Evolutionary conservation across 2,888 invertebrate genomes (phyloP), one percentile per base, ranked within the genome.

Genomic region (Timema cristinae): DNA sequence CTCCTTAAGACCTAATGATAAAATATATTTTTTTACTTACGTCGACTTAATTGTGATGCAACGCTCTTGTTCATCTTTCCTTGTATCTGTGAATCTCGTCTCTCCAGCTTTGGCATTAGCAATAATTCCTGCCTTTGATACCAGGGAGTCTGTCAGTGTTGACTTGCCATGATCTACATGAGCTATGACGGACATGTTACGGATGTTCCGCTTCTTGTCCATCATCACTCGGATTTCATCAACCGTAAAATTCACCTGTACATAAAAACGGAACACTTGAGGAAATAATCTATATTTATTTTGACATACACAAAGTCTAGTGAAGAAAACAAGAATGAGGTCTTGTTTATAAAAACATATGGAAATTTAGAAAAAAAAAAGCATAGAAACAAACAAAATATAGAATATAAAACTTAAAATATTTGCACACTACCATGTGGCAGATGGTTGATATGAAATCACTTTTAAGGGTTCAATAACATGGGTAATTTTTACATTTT

Each of bases 1-100:
- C n/a, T n/a, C n/a, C n/a, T n/a, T n/a, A n/a, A n/a, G n/a, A n/a
- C n/a, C n/a, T n/a, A n/a, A n/a, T n/a, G n/a, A n/a, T n/a, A n/a
- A n/a, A n/a, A n/a, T n/a, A n/a, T n/a, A n/a, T n/a, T n/a, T n/a
- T n/a, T n/a, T n/a, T n/a, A 88, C 94, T 91, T 85, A 97, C 95
- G 99, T 99, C 72, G 99, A 99, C 86, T 99, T 99, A 86, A 99
- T 99, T 84, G 99, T 99, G 85, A 99, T 99, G 84, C 99, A 99
- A 85, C 99, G 90, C 86, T 99, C 99, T 83, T 99, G 99, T 85
- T 99, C 99, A 85, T 99, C 99, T 84, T 99, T 98, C 76, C 99
- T 91, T 71, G 99, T 99, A 83, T 99, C 99, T 49, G 99, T 99
- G 85, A 99, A 99, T 77, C 99, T 90, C 15, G 98, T 97, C 84